Conservation (phyloP, 2,113 vertebrate genomes). For the Odontophorus gujanensis region DNA sequence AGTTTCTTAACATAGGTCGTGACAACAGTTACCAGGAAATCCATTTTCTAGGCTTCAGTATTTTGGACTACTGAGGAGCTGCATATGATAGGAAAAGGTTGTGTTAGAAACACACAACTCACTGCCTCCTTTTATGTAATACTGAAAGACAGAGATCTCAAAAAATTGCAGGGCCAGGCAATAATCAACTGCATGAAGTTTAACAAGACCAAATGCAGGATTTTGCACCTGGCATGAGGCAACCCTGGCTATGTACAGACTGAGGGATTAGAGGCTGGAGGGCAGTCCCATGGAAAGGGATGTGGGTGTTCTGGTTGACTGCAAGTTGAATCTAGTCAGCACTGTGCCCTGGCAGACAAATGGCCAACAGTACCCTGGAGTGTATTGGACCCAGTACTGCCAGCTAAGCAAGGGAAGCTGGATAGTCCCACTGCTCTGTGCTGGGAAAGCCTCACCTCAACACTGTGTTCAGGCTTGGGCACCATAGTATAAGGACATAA, state of each 20-base stretch:
- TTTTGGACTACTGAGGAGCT: neutral
- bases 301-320: neutral
- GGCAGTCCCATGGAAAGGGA: neutral
- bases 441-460: neutral
- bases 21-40: neutral
- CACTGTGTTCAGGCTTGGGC: neutral
- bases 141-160: neutral
- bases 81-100: neutral
- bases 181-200: neutral
- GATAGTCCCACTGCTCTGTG: neutral
- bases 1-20: neutral
- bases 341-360: neutral
- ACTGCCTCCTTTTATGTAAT: too few species aligned
- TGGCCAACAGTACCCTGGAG: neutral
- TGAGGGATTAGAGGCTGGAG: neutral
- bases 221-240: neutral
- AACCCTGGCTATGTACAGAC: neutral
- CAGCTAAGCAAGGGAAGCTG: neutral
- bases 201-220: neutral
- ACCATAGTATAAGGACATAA: neutral
- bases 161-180: neutral
- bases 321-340: neutral
- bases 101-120: neutral
- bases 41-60: neutral
- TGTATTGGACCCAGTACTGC: neutral